These are phyloP conservation scores for Drosophila dives DNA, from an alignment of 2,888 invertebrate genomes.

Conservation along the genomic window DNA sequence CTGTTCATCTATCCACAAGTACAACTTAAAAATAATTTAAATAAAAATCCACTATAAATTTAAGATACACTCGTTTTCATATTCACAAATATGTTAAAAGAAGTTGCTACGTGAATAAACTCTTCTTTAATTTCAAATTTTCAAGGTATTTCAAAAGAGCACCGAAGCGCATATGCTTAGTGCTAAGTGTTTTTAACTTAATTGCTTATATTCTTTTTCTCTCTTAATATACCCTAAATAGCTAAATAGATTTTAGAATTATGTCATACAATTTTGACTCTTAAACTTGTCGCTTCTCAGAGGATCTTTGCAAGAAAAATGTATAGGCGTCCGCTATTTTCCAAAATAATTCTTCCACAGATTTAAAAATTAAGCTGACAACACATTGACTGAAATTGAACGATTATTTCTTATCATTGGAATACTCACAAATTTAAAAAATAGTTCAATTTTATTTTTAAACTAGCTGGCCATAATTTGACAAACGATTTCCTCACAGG, in stretches of 20 bases:
- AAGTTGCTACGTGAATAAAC: not conserved
- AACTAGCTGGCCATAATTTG: not conserved
- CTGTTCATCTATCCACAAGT: not conserved
- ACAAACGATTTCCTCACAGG: not conserved
- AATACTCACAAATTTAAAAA: not conserved
- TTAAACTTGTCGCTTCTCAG: not conserved
- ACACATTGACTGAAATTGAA: not conserved
- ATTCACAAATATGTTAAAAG: not conserved
- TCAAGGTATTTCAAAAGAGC: slow-evolving; percentile 9
- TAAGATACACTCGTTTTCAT: not conserved
- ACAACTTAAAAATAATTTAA: not conserved
- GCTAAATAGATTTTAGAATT: not conserved
- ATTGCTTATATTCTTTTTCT: slow-evolving; percentile 1
- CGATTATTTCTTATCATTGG: not conserved
- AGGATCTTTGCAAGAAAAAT: not conserved
- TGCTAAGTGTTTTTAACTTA: slow-evolving; percentile 33
- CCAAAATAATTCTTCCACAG: not conserved
- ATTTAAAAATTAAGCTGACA: not conserved
- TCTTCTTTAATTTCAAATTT: not conserved
- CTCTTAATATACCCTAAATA: not conserved
- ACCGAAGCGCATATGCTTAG: slow-evolving; percentile 56
- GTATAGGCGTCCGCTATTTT: not conserved
- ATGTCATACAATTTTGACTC: not conserved
- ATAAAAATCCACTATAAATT: not conserved
- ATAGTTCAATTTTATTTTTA: not conserved